Evolutionary conservation across 2,888 invertebrate genomes (phyloP).

Genomic region (Gasteruption jaculator): DNA sequence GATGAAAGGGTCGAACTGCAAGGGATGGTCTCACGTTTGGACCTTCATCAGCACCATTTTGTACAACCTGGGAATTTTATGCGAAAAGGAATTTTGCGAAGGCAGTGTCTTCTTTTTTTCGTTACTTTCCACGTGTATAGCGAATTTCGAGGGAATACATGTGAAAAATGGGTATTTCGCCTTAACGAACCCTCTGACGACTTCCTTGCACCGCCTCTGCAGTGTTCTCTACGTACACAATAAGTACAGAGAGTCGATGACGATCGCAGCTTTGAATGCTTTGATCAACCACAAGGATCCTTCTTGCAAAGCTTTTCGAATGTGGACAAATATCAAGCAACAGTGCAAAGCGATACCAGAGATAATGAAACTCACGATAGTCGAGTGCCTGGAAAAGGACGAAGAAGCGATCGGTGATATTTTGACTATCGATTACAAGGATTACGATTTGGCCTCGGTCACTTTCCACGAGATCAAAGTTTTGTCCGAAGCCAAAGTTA

Average conservation of each 20-base stretch:
- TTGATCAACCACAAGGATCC: slow-evolving; percentile 30
- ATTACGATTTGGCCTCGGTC: slow-evolving; percentile 33
- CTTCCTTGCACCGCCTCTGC: slow-evolving; percentile 29
- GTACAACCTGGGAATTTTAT: slow-evolving; percentile 33
- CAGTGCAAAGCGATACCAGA: slow-evolving; percentile 24
- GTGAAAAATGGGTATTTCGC: slow-evolving; percentile 18
- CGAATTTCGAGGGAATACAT: slow-evolving; percentile 29
- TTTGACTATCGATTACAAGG: slow-evolving; percentile 25
- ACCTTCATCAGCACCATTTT: slow-evolving; percentile 26
- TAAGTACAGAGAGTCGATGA: slow-evolving; percentile 37
- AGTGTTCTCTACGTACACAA: slow-evolving; percentile 25
- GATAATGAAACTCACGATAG: slow-evolving; percentile 26
- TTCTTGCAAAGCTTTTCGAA: slow-evolving; percentile 35
- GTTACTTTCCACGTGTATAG: slow-evolving; percentile 27
- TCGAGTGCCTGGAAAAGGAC: slow-evolving; percentile 33
- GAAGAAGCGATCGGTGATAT: slow-evolving; percentile 24
- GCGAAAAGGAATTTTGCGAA: slow-evolving; percentile 25
- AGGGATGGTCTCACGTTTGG: slow-evolving; percentile 34
- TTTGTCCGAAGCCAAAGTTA: slow-evolving; percentile 26
- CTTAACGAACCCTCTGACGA: slow-evolving; percentile 23
- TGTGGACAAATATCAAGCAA: slow-evolving; percentile 40
- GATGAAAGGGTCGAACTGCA: slow-evolving; percentile 28
- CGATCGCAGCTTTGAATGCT: slow-evolving; percentile 33
- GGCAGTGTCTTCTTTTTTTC: slow-evolving; percentile 27
- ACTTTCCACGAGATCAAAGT: slow-evolving; percentile 35